Conservation (phyloP, 2,797 vertebrate species). For the Brachyrhaphis roseni region DNA sequence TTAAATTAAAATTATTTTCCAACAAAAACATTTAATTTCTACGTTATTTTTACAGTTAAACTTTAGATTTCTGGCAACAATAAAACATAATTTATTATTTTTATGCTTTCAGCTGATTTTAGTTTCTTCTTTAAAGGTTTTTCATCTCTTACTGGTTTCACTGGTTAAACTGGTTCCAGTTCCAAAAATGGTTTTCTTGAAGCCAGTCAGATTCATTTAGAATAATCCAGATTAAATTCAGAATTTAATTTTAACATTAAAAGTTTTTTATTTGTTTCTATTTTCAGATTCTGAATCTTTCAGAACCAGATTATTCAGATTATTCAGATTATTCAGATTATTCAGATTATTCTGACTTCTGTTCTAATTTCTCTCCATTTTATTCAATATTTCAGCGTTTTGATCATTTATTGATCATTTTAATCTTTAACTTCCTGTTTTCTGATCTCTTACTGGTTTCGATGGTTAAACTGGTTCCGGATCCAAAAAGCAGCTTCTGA, state of each 20-base stretch:
- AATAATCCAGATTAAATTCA: too few relatives aligned
- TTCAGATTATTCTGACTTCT: too few relatives aligned
- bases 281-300: too few relatives aligned
- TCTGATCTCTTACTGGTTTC: neutral
- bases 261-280: too few relatives aligned
- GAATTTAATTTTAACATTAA: too few relatives aligned
- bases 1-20: neutral
- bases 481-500: neutral
- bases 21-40: neutral
- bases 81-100: neutral
- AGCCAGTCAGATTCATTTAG: neutral
- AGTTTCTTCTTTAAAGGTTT: neutral
- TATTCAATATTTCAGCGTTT: neutral
- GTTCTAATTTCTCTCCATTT: too few relatives aligned
- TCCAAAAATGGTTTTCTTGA: conserved; percentile 16
- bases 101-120: neutral
- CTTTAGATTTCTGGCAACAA: neutral
- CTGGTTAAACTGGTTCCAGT: conserved; percentile 1
- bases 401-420: neutral
- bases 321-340: too few relatives aligned
- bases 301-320: too few relatives aligned
- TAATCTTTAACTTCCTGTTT: neutral
- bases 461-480: conserved; percentile 1
- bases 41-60: neutral
- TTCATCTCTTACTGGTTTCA: conserved; percentile 5